Conservation (phyloP, 2,113 vertebrate species). For the Colinus virginianus region DNA sequence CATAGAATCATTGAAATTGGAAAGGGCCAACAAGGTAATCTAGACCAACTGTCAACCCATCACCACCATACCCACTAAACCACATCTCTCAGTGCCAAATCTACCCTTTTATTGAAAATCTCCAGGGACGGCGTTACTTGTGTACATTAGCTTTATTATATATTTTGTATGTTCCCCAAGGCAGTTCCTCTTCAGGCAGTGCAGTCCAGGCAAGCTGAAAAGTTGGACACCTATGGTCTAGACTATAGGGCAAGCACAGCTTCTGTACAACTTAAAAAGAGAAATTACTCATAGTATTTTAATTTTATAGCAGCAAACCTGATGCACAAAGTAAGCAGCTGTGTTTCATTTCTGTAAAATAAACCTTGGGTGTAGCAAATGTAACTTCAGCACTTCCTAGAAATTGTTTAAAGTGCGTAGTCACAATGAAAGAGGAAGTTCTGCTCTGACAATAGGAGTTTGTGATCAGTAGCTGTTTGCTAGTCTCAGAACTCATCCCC, state of each 20-base stretch:
- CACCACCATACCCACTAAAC: too few relatives aligned
- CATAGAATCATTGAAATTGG: too few relatives aligned
- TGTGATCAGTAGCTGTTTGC: not conserved
- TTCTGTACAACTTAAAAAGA: not conserved
- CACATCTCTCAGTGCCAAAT: too few relatives aligned
- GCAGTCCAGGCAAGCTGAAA: not conserved
- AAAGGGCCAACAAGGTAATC: too few relatives aligned
- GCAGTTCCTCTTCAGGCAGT: not conserved
- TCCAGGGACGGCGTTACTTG: not conserved
- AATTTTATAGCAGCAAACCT: not conserved
- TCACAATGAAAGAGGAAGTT: conserved; percentile 20
- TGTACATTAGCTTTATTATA: not conserved
- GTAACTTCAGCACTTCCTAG: not conserved
- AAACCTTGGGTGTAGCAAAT: not conserved
- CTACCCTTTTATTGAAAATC: too few relatives aligned
- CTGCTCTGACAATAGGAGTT: not conserved
- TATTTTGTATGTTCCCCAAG: not conserved
- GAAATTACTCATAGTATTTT: not conserved
- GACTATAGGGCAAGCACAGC: not conserved
- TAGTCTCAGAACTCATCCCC: not conserved
- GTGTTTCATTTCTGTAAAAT: not conserved
- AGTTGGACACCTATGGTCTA: not conserved
- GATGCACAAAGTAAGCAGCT: not conserved
- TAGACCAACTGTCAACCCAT: too few relatives aligned
- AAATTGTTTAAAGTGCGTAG: not conserved